Evolutionary conservation across 2,797 vertebrate genomes (phyloP).

Genomic region (Erpetoichthys calabaricus): DNA sequence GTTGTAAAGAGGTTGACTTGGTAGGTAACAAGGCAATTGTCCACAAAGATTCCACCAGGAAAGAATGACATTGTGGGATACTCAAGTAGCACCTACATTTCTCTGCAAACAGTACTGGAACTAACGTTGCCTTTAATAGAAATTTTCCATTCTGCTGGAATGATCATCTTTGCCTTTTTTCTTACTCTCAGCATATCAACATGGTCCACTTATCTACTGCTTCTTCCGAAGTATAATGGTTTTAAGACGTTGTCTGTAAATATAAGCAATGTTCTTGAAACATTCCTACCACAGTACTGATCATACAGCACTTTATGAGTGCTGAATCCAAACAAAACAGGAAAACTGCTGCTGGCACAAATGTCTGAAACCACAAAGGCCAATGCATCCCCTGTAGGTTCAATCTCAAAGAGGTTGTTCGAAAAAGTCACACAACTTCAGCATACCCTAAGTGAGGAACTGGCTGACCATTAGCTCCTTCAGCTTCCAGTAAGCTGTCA

Average conservation of each 20-base stretch:
- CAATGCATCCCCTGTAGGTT: too few species aligned
- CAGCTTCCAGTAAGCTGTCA: conserved; percentile 10
- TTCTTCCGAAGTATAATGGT: too few species aligned
- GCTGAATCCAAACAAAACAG: conserved; percentile 12
- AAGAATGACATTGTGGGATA: conserved; percentile 1
- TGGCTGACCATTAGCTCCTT: conserved; percentile 1
- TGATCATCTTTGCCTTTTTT: too few species aligned
- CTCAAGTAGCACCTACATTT: conserved; percentile 6
- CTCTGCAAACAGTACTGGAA: not conserved
- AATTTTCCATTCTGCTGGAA: conserved; percentile 8
- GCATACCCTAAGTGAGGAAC: too few species aligned
- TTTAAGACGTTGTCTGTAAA: too few species aligned
- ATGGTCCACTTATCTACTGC: too few species aligned
- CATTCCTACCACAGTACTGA: not conserved
- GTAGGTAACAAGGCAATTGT: conserved; percentile 5
- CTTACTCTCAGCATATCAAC: too few species aligned
- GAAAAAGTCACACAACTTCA: too few species aligned
- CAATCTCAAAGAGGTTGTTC: too few species aligned
- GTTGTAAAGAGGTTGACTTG: not conserved
- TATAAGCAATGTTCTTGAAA: not conserved
- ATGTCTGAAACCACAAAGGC: conserved; percentile 9
- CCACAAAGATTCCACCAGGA: conserved; percentile 2
- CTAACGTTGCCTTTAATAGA: conserved; percentile 3
- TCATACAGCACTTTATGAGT: conserved; percentile 10
- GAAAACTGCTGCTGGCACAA: not conserved